phyloP scores from a whole-genome alignment of 2,797 vertebrate species.

The Gymnodraco acuticeps region DNA sequence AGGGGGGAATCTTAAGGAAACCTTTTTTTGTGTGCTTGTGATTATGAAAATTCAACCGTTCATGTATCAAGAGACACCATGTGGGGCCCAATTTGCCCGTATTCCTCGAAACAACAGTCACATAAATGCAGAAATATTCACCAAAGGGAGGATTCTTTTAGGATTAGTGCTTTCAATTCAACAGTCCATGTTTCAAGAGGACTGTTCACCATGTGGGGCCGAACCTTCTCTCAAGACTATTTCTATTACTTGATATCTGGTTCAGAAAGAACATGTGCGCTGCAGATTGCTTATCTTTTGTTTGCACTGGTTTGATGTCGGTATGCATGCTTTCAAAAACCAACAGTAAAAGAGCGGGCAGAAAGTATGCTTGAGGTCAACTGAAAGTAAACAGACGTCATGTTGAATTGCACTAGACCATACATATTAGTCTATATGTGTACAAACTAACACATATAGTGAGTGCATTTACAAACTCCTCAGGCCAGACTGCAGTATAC shows the following conservation, averaged over 20 bases:
- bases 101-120: too few relatives aligned
- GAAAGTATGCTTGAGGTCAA: slow-evolving; percentile 13
- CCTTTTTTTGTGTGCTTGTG: background rate
- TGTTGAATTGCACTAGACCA: too few relatives aligned
- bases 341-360: background rate
- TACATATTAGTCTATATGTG: slow-evolving; percentile 20
- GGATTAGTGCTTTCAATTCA: too few relatives aligned
- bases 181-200: slow-evolving; percentile 15
- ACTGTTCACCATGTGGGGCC: slow-evolving; percentile 12
- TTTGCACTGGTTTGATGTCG: background rate
- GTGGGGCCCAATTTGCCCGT: too few relatives aligned
- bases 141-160: too few relatives aligned
- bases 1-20: slow-evolving; percentile 35
- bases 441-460: slow-evolving; percentile 2
- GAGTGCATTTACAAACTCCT: slow-evolving; percentile 47
- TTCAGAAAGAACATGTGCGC: slow-evolving; percentile 9
- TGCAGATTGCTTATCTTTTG: slow-evolving; percentile 1
- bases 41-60: slow-evolving; percentile 44
- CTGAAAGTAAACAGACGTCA: slow-evolving; percentile 2
- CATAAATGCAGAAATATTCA: too few relatives aligned
- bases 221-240: slow-evolving; percentile 24
- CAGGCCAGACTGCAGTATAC: slow-evolving; percentile 57
- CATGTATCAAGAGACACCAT: slow-evolving; percentile 11
- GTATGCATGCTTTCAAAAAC: background rate
- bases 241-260: slow-evolving; percentile 22